Evolutionary conservation across 2,797 vertebrate species (phyloP), one percentile per base, ranked within the genome.

Genomic region (Cossypha caffra): DNA sequence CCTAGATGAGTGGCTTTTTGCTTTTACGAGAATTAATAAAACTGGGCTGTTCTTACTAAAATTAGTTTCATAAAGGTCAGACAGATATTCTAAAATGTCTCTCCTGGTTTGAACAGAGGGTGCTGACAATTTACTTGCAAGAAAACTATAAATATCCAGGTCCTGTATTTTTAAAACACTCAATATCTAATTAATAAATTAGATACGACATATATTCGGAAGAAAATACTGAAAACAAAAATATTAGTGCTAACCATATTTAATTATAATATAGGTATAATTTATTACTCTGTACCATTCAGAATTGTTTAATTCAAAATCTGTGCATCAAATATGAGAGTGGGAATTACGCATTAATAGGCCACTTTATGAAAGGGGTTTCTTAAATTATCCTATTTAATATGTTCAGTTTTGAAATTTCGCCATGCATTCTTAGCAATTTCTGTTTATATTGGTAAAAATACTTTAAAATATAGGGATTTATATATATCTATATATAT

Each of bases 21-120:
- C 10, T 67, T 96, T 95, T 89, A 83, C 1, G 45, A 69, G 55
- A 87, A 86, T 83, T 90, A 87, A 82, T 94, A 90, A 95, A 78
- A 89, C 40, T 79, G 28, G 42, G 71, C 21, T 67, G 45, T 29
- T 37, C 29, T 91, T 51, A 37, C 31, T 73, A 78, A 91, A 91
- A 87, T 87, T 57, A 82, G 7, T 62, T 94, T 81, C 23, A 8
- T 61, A 86, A 94, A 94, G 91, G 87, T 95, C 89, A 89, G 35
- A 43, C 12, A 47, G 59, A 35, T 81, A 86, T 50, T 81, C 35
- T 5, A 47, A 92, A 88, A 74, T 43, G 28, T 29, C 48, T 52
- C 11, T 37, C 38, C 50, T 66, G 17, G 12, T 55, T 63, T 42
- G 1, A 55, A 14, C 47, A 75, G 66, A 52, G 54, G 11, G 1